Evolutionary conservation across 1,140 invertebrate genomes (phyloP).

Genomic region (Drosophila varians): DNA sequence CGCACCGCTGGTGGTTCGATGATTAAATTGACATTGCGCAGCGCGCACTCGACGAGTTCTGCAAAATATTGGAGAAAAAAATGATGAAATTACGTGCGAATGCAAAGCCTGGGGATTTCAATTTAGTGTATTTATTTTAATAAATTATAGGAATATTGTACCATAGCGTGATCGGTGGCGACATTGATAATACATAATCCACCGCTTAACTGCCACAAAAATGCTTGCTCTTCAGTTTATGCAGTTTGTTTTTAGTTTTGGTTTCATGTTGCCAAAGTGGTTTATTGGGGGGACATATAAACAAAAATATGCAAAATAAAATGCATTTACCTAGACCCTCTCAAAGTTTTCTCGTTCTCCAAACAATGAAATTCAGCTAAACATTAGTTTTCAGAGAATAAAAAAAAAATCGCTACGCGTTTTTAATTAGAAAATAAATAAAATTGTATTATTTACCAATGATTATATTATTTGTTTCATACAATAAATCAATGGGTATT

Average conservation of each 20-base stretch:
- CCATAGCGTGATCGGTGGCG: constrained; percentile 13
- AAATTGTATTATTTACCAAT: too few species aligned
- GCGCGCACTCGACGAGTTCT: constrained; percentile 73
- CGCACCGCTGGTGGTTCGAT: constrained; percentile 86
- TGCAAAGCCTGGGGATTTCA: constrained; percentile 42
- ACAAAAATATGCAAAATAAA: constrained; percentile 25
- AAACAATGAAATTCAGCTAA: too few species aligned
- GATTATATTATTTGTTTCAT: background rate
- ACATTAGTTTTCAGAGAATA: too few species aligned
- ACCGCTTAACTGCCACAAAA: constrained; percentile 48
- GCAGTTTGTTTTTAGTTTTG: constrained; percentile 9
- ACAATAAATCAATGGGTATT: background rate
- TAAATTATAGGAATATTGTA: constrained; percentile 55
- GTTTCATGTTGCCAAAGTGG: constrained; percentile 16
- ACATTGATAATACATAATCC: constrained; percentile 55
- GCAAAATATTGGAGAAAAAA: constrained; percentile 31
- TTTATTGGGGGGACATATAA: constrained; percentile 7
- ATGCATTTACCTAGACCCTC: constrained; percentile 13
- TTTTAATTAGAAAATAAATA: too few species aligned
- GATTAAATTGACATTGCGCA: constrained; percentile 85
- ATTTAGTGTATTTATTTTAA: constrained; percentile 59
- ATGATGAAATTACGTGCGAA: constrained; percentile 36
- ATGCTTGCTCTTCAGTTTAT: constrained; percentile 25
- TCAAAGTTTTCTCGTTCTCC: background rate
- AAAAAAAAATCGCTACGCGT: too few species aligned